A percentile compares a stretch with the other conserved stretches of the same genome.
phyloP scores from a whole-genome alignment of 2,888 invertebrate genomes.

The Julus scandinavius region DNA sequence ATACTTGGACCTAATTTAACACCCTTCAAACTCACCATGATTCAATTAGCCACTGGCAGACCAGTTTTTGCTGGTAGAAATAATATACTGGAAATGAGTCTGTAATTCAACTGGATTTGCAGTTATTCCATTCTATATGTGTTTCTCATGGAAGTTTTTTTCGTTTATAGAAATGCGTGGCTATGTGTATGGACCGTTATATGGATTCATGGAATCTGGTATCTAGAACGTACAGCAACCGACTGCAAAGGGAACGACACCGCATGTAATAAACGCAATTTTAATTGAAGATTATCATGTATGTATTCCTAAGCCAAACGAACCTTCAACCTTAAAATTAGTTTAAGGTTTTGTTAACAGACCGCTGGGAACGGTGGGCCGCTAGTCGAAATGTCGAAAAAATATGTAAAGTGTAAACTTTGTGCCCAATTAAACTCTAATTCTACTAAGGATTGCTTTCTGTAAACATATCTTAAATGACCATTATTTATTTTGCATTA shows the following conservation, averaged over 20 bases:
- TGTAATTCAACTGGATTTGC: neutral
- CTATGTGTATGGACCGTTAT: constrained; percentile 98
- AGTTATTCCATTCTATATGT: neutral
- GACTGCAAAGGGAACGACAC: constrained; percentile 82
- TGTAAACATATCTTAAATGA: neutral
- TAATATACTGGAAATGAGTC: neutral
- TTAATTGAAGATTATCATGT: neutral
- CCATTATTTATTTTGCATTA: neutral
- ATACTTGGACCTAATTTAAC: no score
- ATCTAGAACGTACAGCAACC: constrained; percentile 84
- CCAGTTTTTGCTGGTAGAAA: neutral
- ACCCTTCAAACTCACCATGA: no score
- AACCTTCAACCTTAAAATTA: neutral
- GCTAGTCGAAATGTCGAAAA: neutral
- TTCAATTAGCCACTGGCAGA: no score
- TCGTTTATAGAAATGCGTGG: constrained; percentile 86
- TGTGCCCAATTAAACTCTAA: neutral
- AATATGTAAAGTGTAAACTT: neutral
- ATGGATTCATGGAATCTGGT: constrained; percentile 97
- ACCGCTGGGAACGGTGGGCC: neutral
- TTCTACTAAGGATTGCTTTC: neutral
- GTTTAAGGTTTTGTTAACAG: neutral
- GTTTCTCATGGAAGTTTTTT: neutral
- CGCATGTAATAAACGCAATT: constrained; percentile 40
- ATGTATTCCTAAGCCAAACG: neutral